These are phyloP conservation scores for Chamaetylas fuelleborni DNA, from an alignment of 2,113 vertebrate species.

Conservation along the genomic window DNA sequence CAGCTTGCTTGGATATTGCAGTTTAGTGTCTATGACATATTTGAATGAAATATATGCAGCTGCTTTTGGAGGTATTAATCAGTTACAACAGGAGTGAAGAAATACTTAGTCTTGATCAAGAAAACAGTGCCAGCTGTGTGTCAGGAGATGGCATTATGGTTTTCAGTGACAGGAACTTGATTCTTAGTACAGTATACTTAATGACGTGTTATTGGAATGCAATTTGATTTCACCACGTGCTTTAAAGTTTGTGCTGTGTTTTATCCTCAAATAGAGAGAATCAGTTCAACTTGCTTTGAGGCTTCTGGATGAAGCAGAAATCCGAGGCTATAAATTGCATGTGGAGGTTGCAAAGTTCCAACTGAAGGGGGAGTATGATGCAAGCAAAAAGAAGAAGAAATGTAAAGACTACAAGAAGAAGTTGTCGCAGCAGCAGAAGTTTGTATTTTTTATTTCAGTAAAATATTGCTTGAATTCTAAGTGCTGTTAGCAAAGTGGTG, in stretches of 20 bases:
- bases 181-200: not conserved
- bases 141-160: not conserved
- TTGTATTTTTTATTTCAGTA: constrained; percentile 51
- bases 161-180: not conserved
- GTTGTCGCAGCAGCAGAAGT: constrained; percentile 92
- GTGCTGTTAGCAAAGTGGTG: not conserved
- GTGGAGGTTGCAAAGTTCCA: constrained; percentile 92
- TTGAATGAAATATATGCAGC: not conserved
- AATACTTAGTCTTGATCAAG: not conserved
- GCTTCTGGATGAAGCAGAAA: constrained; percentile 90
- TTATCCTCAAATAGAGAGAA: constrained; percentile 82
- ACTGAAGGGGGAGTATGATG: constrained; percentile 92
- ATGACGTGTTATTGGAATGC: not conserved
- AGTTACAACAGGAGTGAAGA: not conserved
- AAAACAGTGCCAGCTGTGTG: not conserved
- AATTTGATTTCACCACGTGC: not conserved
- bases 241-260: constrained; percentile 24
- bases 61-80: not conserved
- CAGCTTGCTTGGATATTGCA: not conserved
- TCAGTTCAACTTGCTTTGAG: constrained; percentile 88
- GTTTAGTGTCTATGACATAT: not conserved
- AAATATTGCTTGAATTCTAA: not conserved
- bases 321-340: constrained; percentile 90
- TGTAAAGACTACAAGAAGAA: constrained; percentile 94
- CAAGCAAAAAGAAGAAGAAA: constrained; percentile 95